Conservation (phyloP, 2,797 vertebrate genomes). For the Holocentrus rufus region DNA sequence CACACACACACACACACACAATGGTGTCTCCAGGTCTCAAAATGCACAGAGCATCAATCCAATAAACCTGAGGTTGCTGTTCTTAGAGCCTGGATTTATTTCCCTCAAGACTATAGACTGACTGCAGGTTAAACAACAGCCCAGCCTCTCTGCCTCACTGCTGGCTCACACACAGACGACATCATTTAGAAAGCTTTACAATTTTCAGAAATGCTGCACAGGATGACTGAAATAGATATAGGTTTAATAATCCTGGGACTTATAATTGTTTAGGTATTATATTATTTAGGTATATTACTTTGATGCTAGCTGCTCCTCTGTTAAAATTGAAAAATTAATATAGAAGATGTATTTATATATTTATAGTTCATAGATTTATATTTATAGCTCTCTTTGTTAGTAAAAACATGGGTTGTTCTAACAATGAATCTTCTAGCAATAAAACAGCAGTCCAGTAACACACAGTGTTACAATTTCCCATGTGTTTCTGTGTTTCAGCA, state of each 20-base stretch:
- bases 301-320: too few species aligned
- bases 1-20: constrained; percentile 12
- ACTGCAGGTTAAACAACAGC: constrained; percentile 66
- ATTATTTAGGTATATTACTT: too few species aligned
- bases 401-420: too few species aligned
- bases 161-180: constrained; percentile 37
- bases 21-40: constrained; percentile 46
- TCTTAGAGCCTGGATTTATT: constrained; percentile 70
- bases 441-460: too few species aligned
- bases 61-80: constrained; percentile 75
- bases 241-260: too few species aligned
- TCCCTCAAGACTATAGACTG: constrained; percentile 69
- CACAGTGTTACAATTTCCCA: neutral
- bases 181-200: constrained; percentile 38
- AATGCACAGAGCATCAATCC: constrained; percentile 63
- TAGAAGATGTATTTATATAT: too few species aligned
- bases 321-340: too few species aligned
- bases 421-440: too few species aligned
- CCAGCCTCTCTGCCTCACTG: constrained; percentile 13
- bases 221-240: constrained; percentile 4
- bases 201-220: neutral
- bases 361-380: too few species aligned
- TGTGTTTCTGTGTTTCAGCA: constrained; percentile 76
- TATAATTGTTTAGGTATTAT: too few species aligned
- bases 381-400: too few species aligned